Evolutionary conservation across 2,797 vertebrate genomes (phyloP).

Genomic region (Neosilurus hyrtlii): DNA sequence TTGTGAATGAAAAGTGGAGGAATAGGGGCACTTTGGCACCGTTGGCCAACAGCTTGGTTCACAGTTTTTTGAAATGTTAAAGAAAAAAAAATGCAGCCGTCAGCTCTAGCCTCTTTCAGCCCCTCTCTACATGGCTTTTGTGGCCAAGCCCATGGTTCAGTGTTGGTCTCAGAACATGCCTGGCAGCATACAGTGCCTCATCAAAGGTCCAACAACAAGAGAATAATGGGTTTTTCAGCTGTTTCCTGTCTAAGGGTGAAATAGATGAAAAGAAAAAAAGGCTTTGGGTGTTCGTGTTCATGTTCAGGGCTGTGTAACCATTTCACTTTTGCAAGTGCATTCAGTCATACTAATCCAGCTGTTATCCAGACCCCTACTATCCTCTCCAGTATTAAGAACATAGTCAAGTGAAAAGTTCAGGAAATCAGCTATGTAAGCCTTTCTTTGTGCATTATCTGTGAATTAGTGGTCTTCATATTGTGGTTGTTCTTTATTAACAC

Average conservation of each 20-base stretch:
- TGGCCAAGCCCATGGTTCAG: conserved; percentile 52
- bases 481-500: background rate
- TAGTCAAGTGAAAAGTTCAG: background rate
- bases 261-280: conserved; percentile 42
- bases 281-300: conserved; percentile 47
- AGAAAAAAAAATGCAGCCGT: conserved; percentile 57
- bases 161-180: conserved; percentile 68
- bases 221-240: conserved; percentile 61
- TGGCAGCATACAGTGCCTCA: conserved; percentile 66
- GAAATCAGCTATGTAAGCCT: background rate
- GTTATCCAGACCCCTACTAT: conserved; percentile 9
- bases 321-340: conserved; percentile 40
- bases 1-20: conserved; percentile 48
- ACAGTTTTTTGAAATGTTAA: conserved; percentile 44
- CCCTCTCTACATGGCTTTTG: conserved; percentile 68
- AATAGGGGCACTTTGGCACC: conserved; percentile 30
- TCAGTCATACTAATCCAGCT: conserved; percentile 40
- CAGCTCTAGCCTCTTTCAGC: conserved; percentile 62
- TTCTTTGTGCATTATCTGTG: background rate
- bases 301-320: conserved; percentile 26
- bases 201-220: conserved; percentile 55
- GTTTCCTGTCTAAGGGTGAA: conserved; percentile 57
- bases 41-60: conserved; percentile 59
- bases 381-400: conserved; percentile 3
- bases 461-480: background rate